Conservation (phyloP, 2,888 invertebrate genomes). For the Cataglyphis altisquamis region DNA sequence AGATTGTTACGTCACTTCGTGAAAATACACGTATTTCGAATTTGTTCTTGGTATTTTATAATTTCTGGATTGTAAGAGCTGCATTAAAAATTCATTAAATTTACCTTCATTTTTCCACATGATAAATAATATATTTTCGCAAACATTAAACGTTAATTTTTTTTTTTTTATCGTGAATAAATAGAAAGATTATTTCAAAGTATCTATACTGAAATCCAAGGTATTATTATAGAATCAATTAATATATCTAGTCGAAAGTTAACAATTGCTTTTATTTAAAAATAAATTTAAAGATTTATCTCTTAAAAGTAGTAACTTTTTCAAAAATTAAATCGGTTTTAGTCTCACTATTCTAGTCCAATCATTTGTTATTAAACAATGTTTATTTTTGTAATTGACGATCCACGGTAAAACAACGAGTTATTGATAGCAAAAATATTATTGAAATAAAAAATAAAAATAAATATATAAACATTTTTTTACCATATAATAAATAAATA, state of each 20-base stretch:
- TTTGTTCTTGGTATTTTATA: not conserved
- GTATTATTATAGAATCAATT: not conserved
- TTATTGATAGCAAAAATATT: too few relatives aligned
- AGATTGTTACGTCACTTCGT: constrained; percentile 16
- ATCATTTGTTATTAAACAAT: not conserved
- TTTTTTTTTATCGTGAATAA: not conserved
- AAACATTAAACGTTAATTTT: not conserved
- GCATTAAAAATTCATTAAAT: not conserved
- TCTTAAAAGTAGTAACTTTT: not conserved
- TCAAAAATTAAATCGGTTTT: not conserved
- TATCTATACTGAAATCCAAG: not conserved
- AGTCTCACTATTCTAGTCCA: not conserved
- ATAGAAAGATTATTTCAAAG: not conserved
- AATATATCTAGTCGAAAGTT: not conserved
- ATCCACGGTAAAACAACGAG: not conserved
- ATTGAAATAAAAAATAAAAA: not conserved
- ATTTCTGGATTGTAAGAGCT: not conserved
- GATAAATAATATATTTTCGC: not conserved
- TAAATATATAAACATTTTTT: not conserved
- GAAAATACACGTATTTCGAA: not conserved
- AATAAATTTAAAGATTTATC: not conserved
- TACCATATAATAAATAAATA: not conserved
- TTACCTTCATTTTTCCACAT: not conserved
- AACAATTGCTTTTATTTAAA: not conserved
- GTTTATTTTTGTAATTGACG: not conserved